Conservation (phyloP, 2,888 invertebrate species). For the Drosophila nr. medialis region DNA sequence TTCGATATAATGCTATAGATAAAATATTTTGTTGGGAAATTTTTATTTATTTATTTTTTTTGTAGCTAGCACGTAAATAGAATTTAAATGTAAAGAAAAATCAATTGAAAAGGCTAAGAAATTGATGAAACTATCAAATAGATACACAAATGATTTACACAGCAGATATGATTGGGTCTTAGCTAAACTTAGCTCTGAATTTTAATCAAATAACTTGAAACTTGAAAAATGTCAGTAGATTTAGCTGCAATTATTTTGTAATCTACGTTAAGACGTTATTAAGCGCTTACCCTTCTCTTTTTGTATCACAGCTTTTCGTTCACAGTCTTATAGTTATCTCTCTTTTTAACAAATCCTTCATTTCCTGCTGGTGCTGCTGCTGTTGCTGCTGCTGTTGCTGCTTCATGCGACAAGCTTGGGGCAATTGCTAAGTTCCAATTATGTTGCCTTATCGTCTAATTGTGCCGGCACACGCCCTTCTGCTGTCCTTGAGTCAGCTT, state of each 20-base stretch:
- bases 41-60: neutral
- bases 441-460: slow-evolving; percentile 69
- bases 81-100: slow-evolving; percentile 5
- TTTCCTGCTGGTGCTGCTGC: slow-evolving; percentile 55
- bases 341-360: slow-evolving; percentile 43
- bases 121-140: slow-evolving; percentile 1
- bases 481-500: slow-evolving; percentile 35
- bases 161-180: neutral
- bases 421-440: slow-evolving; percentile 47
- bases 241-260: neutral
- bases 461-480: slow-evolving; percentile 54
- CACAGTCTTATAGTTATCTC: neutral
- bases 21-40: slow-evolving; percentile 3
- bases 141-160: neutral
- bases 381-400: neutral
- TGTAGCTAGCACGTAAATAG: neutral
- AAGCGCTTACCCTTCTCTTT: slow-evolving; percentile 5
- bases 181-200: neutral
- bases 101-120: neutral
- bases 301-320: slow-evolving; percentile 3
- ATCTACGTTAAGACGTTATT: slow-evolving; percentile 1
- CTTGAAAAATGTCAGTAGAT: neutral
- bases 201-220: neutral
- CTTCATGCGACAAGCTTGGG: slow-evolving; percentile 11
- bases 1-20: slow-evolving; percentile 8